A percentile compares a stretch with the other conserved stretches of the same genome.
phyloP scores from a whole-genome alignment of 2,888 invertebrate species.

The Melanargia galathea region DNA sequence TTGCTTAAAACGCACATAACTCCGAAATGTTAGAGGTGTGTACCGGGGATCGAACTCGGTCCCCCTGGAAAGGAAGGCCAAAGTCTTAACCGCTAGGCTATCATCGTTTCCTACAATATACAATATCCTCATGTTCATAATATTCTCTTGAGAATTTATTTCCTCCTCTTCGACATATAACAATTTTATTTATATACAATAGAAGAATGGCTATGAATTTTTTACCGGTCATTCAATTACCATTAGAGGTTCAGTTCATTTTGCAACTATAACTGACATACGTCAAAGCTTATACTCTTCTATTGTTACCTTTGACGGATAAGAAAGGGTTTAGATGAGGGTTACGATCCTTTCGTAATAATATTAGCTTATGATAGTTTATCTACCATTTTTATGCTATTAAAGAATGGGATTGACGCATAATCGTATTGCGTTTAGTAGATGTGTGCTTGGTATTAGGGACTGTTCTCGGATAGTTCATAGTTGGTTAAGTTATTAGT shows the following conservation, averaged over 20 bases:
- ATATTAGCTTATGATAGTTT: not conserved
- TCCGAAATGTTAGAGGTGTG: too few relatives aligned
- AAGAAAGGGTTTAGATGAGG: conserved; percentile 31
- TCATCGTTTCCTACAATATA: too few relatives aligned
- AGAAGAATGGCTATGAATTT: not conserved
- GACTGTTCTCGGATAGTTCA: not conserved
- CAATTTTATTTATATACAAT: not conserved
- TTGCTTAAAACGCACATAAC: too few relatives aligned
- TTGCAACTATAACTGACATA: conserved; percentile 30
- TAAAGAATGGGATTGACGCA: not conserved
- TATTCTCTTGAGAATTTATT: conserved; percentile 9
- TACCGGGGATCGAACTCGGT: too few relatives aligned
- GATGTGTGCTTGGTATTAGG: conserved; percentile 6
- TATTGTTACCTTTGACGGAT: conserved; percentile 26
- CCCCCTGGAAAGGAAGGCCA: too few relatives aligned
- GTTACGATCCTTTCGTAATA: conserved; percentile 5
- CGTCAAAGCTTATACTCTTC: conserved; percentile 27
- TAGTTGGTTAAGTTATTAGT: not conserved
- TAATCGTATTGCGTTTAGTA: not conserved
- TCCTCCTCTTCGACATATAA: not conserved
- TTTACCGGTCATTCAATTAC: conserved; percentile 24
- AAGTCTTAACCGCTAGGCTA: too few relatives aligned
- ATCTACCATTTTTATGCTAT: not conserved
- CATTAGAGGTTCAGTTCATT: conserved; percentile 35
- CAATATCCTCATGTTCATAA: too few relatives aligned